Percentiles rank a stretch among this genome's conserved stretches.
Conservation (phyloP, 2,888 invertebrate genomes). For the Phytoseiulus persimilis region DNA sequence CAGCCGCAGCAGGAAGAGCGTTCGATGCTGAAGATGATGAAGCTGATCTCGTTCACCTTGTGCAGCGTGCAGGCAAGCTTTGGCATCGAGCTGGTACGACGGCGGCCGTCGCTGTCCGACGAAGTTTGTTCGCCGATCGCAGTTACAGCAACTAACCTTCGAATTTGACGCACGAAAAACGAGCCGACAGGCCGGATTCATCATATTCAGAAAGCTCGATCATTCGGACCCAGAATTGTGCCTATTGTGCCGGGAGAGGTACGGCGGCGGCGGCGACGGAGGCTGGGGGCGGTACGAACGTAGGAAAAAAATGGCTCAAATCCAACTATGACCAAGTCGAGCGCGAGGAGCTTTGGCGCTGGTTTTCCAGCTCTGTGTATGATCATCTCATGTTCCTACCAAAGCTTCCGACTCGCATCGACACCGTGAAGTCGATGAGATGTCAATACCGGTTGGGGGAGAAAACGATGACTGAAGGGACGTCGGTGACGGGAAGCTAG, state of each 20-base stretch:
- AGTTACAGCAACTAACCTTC: background rate
- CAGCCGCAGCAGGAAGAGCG: background rate
- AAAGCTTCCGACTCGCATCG: background rate
- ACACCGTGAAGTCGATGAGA: background rate
- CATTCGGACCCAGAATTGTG: background rate
- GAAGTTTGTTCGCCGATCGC: slow-evolving; percentile 5
- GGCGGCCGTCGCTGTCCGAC: background rate
- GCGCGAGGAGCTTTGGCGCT: background rate
- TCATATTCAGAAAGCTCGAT: background rate
- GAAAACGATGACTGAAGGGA: background rate
- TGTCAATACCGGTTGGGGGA: background rate
- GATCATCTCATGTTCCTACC: background rate
- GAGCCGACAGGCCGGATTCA: background rate
- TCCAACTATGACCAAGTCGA: background rate
- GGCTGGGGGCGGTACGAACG: background rate
- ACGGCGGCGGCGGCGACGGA: background rate
- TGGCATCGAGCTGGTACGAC: background rate
- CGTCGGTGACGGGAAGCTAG: background rate
- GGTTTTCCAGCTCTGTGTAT: background rate
- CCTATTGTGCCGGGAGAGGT: background rate
- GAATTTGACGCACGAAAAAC: background rate
- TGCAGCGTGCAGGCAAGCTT: background rate
- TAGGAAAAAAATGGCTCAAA: background rate
- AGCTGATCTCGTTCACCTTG: slow-evolving; percentile 5
- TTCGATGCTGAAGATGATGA: background rate